These are phyloP conservation scores for Phymanthus crucifer DNA, from an alignment of 92 coral and sea anemone genomes.

Conservation along the genomic window DNA sequence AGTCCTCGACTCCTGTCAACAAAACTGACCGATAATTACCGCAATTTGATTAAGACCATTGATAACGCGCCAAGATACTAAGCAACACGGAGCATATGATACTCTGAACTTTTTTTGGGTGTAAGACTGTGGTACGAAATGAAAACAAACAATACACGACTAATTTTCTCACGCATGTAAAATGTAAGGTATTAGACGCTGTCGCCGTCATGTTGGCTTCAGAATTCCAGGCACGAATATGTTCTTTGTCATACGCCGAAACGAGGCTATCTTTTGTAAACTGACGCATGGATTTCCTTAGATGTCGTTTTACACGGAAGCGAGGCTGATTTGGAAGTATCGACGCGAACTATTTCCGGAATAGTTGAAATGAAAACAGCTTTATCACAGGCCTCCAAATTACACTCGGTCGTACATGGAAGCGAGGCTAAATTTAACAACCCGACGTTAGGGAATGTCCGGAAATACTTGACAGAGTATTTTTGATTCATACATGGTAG, in stretches of 20 bases:
- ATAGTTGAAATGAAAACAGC: too few relatives aligned
- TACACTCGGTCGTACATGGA: background rate
- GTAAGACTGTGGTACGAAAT: too few relatives aligned
- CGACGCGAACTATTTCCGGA: too few relatives aligned
- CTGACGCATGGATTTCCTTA: background rate
- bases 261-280: background rate
- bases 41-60: background rate
- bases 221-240: too few relatives aligned
- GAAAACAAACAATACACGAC: too few relatives aligned
- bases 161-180: background rate
- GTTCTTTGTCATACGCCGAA: background rate
- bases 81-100: background rate
- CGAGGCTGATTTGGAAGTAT: conserved; percentile 25
- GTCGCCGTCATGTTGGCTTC: too few relatives aligned
- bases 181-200: background rate
- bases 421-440: conserved; percentile 3
- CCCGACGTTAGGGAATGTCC: background rate
- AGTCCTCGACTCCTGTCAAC: background rate
- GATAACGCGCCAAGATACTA: background rate
- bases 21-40: background rate
- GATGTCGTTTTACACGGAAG: background rate
- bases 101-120: background rate
- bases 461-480: background rate
- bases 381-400: background rate
- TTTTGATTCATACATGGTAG: background rate